A percentile compares a stretch with the other conserved stretches of the same genome.
These are phyloP conservation scores for Aphis gossypii DNA, from an alignment of 1,140 invertebrate species.

Conservation along the genomic window DNA sequence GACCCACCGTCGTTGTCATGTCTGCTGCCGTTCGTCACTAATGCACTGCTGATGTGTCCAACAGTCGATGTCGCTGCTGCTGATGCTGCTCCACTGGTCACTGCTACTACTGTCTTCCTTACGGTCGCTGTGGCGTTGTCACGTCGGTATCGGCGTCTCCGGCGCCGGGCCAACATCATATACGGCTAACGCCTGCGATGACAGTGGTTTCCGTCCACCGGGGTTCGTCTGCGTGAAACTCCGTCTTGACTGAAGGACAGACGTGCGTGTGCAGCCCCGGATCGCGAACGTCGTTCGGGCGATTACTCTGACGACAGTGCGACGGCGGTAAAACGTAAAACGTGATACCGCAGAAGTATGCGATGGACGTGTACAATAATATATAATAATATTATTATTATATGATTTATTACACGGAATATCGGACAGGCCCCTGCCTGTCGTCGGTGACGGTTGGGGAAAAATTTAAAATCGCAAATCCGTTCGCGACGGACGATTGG, in stretches of 20 bases:
- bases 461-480: background rate
- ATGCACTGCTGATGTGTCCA: background rate
- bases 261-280: background rate
- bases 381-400: background rate
- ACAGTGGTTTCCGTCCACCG: conserved; percentile 27
- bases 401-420: background rate
- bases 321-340: too few species aligned
- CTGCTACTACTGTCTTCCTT: background rate
- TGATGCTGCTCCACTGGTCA: background rate
- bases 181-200: background rate
- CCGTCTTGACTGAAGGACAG: background rate
- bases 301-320: too few species aligned
- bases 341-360: background rate
- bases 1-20: conserved; percentile 39
- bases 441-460: background rate
- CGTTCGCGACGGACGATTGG: background rate
- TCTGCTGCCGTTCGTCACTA: background rate
- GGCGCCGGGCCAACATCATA: conserved; percentile 57
- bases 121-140: background rate
- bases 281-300: background rate
- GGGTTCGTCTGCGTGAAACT: background rate
- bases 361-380: background rate
- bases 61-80: background rate
- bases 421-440: background rate
- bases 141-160: conserved; percentile 41